phyloP scores from a whole-genome alignment of 2,797 vertebrate species.

The Harpagifer antarcticus region DNA sequence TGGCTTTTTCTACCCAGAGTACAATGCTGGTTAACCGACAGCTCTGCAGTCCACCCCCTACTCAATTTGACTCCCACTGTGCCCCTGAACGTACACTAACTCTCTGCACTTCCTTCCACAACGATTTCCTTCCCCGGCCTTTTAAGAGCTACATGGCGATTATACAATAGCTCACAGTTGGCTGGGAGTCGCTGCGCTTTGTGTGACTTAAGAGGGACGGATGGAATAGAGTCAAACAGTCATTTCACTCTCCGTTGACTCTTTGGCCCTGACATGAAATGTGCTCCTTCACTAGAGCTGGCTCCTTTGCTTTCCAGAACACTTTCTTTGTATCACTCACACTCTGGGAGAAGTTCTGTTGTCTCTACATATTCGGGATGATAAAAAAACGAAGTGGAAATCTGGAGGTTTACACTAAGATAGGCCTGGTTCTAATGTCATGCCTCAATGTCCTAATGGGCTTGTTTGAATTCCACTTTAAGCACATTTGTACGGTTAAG shows the following conservation, averaged over 20 bases:
- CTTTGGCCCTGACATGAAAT: slow-evolving; percentile 74
- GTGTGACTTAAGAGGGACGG: slow-evolving; percentile 79
- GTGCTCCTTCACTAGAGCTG: slow-evolving; percentile 62
- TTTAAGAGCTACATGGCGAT: slow-evolving; percentile 69
- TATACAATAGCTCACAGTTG: slow-evolving; percentile 74
- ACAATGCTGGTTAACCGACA: slow-evolving; percentile 35
- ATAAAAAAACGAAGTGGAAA: slow-evolving; percentile 36
- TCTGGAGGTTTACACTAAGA: slow-evolving; percentile 6
- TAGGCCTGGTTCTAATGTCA: slow-evolving; percentile 39
- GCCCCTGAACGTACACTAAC: slow-evolving; percentile 59
- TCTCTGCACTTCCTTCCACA: slow-evolving; percentile 70
- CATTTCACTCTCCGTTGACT: slow-evolving; percentile 80
- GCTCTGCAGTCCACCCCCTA: slow-evolving; percentile 36
- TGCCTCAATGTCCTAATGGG: not conserved
- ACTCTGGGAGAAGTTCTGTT: slow-evolving; percentile 22
- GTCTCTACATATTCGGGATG: slow-evolving; percentile 39
- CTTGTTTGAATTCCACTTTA: slow-evolving; percentile 16
- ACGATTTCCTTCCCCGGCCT: slow-evolving; percentile 67
- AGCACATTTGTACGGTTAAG: slow-evolving; percentile 4
- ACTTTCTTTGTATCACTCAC: slow-evolving; percentile 33
- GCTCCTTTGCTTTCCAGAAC: slow-evolving; percentile 41
- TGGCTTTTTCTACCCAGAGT: not conserved
- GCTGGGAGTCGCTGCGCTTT: slow-evolving; percentile 66
- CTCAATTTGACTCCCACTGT: slow-evolving; percentile 61
- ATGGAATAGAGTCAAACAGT: slow-evolving; percentile 80